A percentile compares a stretch with the other conserved stretches of the same genome.
These are phyloP conservation scores for Camponotus fellah DNA, from an alignment of 2,888 invertebrate species.

Conservation along the genomic window DNA sequence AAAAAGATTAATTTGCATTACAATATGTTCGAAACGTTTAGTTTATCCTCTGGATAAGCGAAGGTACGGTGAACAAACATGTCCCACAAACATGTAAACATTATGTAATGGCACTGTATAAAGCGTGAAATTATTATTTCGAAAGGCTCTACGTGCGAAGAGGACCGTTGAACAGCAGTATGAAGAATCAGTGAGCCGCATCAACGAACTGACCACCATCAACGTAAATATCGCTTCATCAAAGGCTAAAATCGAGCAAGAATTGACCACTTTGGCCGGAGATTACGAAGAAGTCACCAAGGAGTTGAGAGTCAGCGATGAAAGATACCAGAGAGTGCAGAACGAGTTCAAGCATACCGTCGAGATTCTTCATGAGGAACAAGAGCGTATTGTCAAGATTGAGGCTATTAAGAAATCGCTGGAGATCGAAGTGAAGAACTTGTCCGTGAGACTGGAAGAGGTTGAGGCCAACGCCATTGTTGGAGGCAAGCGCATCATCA, in stretches of 20 bases:
- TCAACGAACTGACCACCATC: slow-evolving; percentile 97
- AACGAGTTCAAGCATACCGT: slow-evolving; percentile 97
- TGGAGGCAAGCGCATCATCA: slow-evolving; percentile 98
- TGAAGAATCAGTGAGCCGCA: slow-evolving; percentile 96
- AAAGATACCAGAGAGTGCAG: slow-evolving; percentile 97
- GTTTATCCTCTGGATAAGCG: slow-evolving; percentile 27
- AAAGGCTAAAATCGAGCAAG: slow-evolving; percentile 98
- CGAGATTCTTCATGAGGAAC: slow-evolving; percentile 97
- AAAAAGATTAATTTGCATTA: background rate
- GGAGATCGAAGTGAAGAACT: slow-evolving; percentile 98
- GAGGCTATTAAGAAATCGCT: slow-evolving; percentile 99
- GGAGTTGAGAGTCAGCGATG: slow-evolving; percentile 97
- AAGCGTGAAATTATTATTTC: slow-evolving; percentile 17
- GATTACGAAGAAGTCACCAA: slow-evolving; percentile 99
- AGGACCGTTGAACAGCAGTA: slow-evolving; percentile 95
- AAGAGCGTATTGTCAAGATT: slow-evolving; percentile 98
- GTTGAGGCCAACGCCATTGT: slow-evolving; percentile 99
- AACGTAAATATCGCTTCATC: slow-evolving; percentile 97
- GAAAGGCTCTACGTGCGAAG: slow-evolving; percentile 95
- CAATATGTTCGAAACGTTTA: slow-evolving; percentile 1
- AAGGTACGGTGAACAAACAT: slow-evolving; percentile 13
- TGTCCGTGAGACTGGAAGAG: slow-evolving; percentile 97
- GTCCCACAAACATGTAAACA: background rate
- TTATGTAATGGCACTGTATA: background rate
- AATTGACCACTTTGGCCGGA: slow-evolving; percentile 95